phyloP scores from a whole-genome alignment of 2,797 vertebrate species.

The Hemitrygon akajei region DNA sequence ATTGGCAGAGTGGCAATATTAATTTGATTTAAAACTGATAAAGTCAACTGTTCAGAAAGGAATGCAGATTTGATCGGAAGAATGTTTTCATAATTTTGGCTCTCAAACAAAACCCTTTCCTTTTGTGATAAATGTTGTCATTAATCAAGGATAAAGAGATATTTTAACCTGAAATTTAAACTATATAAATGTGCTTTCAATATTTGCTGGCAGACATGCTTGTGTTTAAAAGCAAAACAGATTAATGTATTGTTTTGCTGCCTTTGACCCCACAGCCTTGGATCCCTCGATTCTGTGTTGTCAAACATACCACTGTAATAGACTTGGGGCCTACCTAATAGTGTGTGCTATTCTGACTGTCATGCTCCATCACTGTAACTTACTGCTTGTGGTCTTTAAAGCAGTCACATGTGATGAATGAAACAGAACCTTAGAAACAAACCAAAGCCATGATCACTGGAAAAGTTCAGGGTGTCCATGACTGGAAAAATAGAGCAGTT shows the following conservation, averaged over 20 bases:
- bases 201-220: constrained; percentile 54
- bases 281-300: constrained; percentile 73
- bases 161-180: constrained; percentile 57
- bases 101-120: constrained; percentile 1
- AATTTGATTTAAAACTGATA: not conserved
- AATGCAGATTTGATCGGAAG: constrained; percentile 11
- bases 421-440: constrained; percentile 33
- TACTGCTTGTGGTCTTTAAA: constrained; percentile 70
- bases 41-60: not conserved
- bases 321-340: constrained; percentile 75
- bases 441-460: constrained; percentile 22
- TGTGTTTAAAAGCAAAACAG: constrained; percentile 63
- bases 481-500: constrained; percentile 28
- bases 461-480: constrained; percentile 33
- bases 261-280: constrained; percentile 76
- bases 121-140: not conserved
- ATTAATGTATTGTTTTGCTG: constrained; percentile 81
- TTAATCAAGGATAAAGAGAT: constrained; percentile 11
- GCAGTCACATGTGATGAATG: constrained; percentile 51
- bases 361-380: constrained; percentile 79
- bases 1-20: not conserved
- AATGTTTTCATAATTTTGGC: not conserved
- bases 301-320: constrained; percentile 72
- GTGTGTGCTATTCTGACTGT: constrained; percentile 75
- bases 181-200: constrained; percentile 51